phyloP scores from a whole-genome alignment of 2,113 vertebrate species.

The Notarius quadriscutis region DNA sequence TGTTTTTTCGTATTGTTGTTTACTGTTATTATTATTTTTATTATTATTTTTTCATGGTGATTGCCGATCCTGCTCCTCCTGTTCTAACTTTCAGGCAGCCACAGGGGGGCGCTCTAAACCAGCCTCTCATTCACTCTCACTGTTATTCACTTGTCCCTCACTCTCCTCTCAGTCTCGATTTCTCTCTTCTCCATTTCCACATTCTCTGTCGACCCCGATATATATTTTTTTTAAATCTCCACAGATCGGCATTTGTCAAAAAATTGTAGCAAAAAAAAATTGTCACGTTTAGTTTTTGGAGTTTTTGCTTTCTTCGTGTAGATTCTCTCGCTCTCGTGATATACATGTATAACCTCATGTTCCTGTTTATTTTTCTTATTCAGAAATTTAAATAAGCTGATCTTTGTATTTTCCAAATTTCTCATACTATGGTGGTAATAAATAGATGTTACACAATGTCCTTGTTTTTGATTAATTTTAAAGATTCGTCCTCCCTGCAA shows the following conservation, averaged over 20 bases:
- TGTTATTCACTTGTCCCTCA: slow-evolving; percentile 49
- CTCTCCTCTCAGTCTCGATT: slow-evolving; percentile 13
- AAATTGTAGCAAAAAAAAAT: slow-evolving; percentile 53
- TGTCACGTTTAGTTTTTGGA: slow-evolving; percentile 61
- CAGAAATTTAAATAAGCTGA: slow-evolving; percentile 76
- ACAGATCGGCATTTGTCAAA: slow-evolving; percentile 56
- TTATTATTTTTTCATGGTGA: slow-evolving; percentile 44
- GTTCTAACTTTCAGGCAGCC: slow-evolving; percentile 61
- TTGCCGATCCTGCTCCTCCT: slow-evolving; percentile 57
- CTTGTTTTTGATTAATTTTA: background rate
- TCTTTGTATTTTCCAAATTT: slow-evolving; percentile 84
- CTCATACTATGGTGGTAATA: slow-evolving; percentile 82
- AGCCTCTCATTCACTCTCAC: slow-evolving; percentile 52
- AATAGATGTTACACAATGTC: slow-evolving; percentile 75
- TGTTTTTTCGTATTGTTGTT: slow-evolving; percentile 46
- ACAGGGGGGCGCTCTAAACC: slow-evolving; percentile 62
- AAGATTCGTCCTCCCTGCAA: background rate
- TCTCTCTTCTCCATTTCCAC: slow-evolving; percentile 1
- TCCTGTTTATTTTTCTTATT: slow-evolving; percentile 78
- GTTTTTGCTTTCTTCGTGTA: slow-evolving; percentile 54
- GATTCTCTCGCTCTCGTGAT: slow-evolving; percentile 66
- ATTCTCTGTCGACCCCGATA: background rate
- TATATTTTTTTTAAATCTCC: background rate
- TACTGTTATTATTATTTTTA: slow-evolving; percentile 48
- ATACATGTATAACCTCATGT: slow-evolving; percentile 72